Evolutionary conservation across 2,113 vertebrate species (phyloP).

Genomic region (Tylochromis polylepis): DNA sequence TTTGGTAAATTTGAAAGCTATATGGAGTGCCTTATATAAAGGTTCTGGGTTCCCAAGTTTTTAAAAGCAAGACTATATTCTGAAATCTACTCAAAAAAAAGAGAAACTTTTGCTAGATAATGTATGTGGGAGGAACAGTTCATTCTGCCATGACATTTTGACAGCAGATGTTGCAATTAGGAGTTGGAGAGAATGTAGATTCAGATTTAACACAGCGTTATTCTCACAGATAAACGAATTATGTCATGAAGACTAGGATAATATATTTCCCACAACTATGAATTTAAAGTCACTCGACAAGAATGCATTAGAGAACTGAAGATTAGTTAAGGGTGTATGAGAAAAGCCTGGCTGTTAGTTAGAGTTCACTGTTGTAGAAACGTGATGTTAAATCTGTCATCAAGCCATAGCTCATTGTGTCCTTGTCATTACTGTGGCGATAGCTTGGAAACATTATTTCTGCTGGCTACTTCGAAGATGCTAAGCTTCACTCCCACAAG

Average conservation of each 20-base stretch:
- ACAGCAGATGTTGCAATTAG: constrained; percentile 19
- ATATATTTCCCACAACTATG: constrained; percentile 4
- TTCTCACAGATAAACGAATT: constrained; percentile 4
- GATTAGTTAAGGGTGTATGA: constrained; percentile 21
- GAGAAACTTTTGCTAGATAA: neutral
- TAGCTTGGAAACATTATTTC: constrained; percentile 38
- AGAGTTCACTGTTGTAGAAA: constrained; percentile 37
- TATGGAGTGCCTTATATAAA: neutral
- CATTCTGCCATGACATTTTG: neutral
- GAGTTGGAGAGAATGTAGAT: neutral
- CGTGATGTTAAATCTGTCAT: constrained; percentile 45
- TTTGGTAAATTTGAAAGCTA: neutral
- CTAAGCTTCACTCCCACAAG: constrained; percentile 48
- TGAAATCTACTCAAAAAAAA: neutral
- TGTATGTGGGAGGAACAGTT: constrained; percentile 4
- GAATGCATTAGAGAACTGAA: neutral
- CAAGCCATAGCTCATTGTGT: constrained; percentile 32
- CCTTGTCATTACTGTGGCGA: constrained; percentile 27
- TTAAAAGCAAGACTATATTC: neutral
- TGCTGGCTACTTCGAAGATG: constrained; percentile 36
- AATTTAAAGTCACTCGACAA: neutral
- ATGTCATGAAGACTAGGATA: constrained; percentile 7
- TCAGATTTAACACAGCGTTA: neutral
- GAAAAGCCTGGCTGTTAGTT: constrained; percentile 13
- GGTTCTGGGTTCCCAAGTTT: neutral